phyloP scores from a whole-genome alignment of 2,888 invertebrate genomes.

The Morpho helenor region DNA sequence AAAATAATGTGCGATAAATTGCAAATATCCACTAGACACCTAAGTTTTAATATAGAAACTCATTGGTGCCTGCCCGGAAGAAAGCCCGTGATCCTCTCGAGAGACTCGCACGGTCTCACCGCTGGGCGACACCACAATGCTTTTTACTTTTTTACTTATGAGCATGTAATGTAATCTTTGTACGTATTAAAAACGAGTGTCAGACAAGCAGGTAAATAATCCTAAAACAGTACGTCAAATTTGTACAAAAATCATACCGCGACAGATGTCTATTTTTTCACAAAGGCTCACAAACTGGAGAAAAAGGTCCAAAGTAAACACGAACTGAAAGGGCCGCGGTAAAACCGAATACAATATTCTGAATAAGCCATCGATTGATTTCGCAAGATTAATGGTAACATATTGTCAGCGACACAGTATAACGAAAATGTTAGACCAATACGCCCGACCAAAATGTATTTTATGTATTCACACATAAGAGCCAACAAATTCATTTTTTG shows the following conservation, averaged over 20 bases:
- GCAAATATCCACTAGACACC: too few species aligned
- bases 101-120: too few species aligned
- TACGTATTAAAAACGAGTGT: too few species aligned
- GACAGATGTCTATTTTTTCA: slow-evolving; percentile 70
- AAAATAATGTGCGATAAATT: too few species aligned
- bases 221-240: background rate
- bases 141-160: too few species aligned
- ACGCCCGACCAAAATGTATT: slow-evolving; percentile 61
- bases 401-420: slow-evolving; percentile 76
- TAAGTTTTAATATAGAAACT: too few species aligned
- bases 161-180: too few species aligned
- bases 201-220: too few species aligned
- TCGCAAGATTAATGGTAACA: slow-evolving; percentile 77
- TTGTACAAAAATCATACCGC: slow-evolving; percentile 27
- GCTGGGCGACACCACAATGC: too few species aligned
- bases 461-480: slow-evolving; percentile 51
- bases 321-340: slow-evolving; percentile 67
- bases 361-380: slow-evolving; percentile 80
- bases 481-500: slow-evolving; percentile 53
- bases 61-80: too few species aligned
- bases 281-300: slow-evolving; percentile 58
- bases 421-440: slow-evolving; percentile 51
- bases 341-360: slow-evolving; percentile 77
- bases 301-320: slow-evolving; percentile 77
- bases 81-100: too few species aligned